Evolutionary conservation across 2,888 invertebrate species (phyloP), one percentile per base, ranked within the genome.

Genomic region (Dichetophora obliterata): DNA sequence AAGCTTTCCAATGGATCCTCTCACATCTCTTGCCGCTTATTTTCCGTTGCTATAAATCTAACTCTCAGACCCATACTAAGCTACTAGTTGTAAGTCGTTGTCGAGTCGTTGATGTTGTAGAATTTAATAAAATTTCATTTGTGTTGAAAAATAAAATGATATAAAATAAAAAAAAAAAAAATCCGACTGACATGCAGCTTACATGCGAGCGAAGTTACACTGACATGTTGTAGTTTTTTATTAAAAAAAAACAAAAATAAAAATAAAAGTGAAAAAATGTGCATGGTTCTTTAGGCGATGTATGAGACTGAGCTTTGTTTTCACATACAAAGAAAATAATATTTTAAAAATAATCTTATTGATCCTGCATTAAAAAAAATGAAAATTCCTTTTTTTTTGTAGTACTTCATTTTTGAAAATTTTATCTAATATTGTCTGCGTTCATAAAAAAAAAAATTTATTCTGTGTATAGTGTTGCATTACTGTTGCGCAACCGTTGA

Each of bases 71-170:
- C 11, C 16, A 61, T 61, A 24, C 59, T 61, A 61, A 61, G 27
- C 31, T 5, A 22, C 34, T 31, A 34, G 24, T 34, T 31, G 5
- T 34, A 63, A 43, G 43, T 43, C 43, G 43, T 43, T 43, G 22
- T 22, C 54, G 22, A 54, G 54, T 54, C 61, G 61, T 61, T 61
- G 27, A 61, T 22, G 24, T 61, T 61, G 37, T 65, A 65, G 37
- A 65, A 65, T 65, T 65, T 65, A 65, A 65, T 65, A 37, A 65
- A 65, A 37, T 65, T 65, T 27, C 34, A 65, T 65, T 65, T 19
- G 31, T 34, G 34, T 19, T 8, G n/a, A 65, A 65, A n/a, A 34
- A 2, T 34, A 65, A 27, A 59, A 22, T 14, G 16, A 59, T 19
- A 22, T 59, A 6, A 59, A 43, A 37, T 8, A 11, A 66, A 27